Evolutionary conservation across 2,113 vertebrate genomes (phyloP).

Genomic region (Marcusenius ussheri): DNA sequence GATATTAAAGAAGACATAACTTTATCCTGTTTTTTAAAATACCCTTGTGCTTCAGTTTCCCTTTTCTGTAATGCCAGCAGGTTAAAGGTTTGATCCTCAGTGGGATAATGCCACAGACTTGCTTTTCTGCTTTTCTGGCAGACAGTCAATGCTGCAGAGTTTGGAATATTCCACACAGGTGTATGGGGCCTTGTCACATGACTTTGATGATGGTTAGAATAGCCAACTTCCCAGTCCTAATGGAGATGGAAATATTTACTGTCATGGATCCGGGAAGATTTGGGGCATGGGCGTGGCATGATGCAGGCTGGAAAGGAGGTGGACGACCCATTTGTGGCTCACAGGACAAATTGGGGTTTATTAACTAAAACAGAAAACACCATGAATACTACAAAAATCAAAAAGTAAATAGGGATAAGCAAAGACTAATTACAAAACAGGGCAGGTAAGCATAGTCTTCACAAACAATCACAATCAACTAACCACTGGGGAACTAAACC

Average conservation of each 20-base stretch:
- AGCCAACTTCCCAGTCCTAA: neutral
- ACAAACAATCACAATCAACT: too few species aligned
- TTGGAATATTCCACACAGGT: neutral
- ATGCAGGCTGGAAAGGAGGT: too few species aligned
- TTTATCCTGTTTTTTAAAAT: neutral
- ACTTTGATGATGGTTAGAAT: neutral
- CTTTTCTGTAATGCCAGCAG: neutral
- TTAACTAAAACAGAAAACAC: too few species aligned
- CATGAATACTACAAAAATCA: too few species aligned
- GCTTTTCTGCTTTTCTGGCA: constrained; percentile 1
- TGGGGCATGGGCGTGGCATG: too few species aligned
- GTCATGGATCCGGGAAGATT: too few species aligned
- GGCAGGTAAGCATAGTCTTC: too few species aligned
- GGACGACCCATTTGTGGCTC: too few species aligned
- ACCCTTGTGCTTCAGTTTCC: neutral
- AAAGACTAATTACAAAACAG: too few species aligned
- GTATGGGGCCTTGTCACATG: neutral
- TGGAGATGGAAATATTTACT: neutral
- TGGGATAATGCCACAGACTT: neutral
- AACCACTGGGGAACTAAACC: too few species aligned
- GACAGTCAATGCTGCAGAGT: neutral
- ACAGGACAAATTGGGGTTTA: too few species aligned
- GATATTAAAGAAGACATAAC: constrained; percentile 2
- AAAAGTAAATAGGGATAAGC: too few species aligned
- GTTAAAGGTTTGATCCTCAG: neutral